phyloP scores from a whole-genome alignment of 1,140 invertebrate genomes.

The Armadillidium nasatum region DNA sequence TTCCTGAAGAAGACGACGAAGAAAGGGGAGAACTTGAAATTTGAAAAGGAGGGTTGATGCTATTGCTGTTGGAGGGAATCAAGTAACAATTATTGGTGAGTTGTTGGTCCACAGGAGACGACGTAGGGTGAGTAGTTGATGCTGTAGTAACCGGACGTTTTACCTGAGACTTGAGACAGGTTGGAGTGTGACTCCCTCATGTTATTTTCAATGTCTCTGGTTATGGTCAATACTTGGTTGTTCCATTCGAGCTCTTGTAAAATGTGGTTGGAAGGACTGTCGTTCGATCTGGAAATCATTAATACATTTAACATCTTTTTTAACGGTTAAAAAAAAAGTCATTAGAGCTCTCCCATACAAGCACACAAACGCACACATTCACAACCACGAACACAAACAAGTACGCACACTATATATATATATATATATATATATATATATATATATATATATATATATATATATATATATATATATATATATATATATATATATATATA shows the following conservation, averaged over 20 bases:
- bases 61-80: conserved; percentile 28
- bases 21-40: not conserved
- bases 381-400: too few species aligned
- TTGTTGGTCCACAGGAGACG: conserved; percentile 70
- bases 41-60: conserved; percentile 10
- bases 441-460: too few species aligned
- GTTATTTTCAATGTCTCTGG: conserved; percentile 24
- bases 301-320: too few species aligned
- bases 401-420: too few species aligned
- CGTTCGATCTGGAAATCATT: not conserved
- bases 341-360: too few species aligned
- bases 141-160: conserved; percentile 81
- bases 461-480: too few species aligned
- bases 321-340: too few species aligned
- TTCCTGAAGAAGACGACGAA: not conserved
- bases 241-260: not conserved
- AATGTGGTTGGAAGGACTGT: not conserved
- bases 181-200: conserved; percentile 56
- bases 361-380: too few species aligned
- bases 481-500: too few species aligned
- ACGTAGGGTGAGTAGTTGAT: conserved; percentile 83
- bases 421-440: too few species aligned
- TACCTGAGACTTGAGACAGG: conserved; percentile 72
- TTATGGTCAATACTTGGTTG: not conserved
- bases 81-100: conserved; percentile 30